Base-by-base conservation (phyloP, 2,113 vertebrate species). In the Cricetomys ansorgei region DNA sequence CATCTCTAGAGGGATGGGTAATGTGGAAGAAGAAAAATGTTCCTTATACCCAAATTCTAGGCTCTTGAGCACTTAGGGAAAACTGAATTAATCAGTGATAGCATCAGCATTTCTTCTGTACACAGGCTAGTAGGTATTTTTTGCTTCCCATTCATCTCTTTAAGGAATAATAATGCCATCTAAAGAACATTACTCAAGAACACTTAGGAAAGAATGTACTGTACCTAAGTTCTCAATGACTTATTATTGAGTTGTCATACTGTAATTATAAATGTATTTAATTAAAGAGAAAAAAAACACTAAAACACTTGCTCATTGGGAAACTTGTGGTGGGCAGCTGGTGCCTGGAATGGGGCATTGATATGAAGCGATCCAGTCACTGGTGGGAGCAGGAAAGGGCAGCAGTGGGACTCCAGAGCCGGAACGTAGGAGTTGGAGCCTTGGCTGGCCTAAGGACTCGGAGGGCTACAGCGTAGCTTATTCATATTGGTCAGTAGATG, bases 401-500 rank as follows among this genome's bases (percentile, higher is more conserved):
- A n/a, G n/a, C n/a, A n/a, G n/a, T n/a, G n/a, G n/a, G n/a, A n/a
- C n/a, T n/a, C n/a, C n/a, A n/a, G n/a, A n/a, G n/a, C n/a, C n/a
- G n/a, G n/a, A n/a, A n/a, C 31, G 31, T 4, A 45, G n/a, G 9
- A 40, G 77, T 25, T 34, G 25, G 4, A 37, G 27, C 29, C 5
- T 37, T 27, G 40, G 45, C 31, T 10, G n/a, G 17, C 27, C n/a
- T 45, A 15, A 79, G 40, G 6, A 29, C 65, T 29, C 16, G 48
- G 48, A n/a, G 53, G 92, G 34, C 67, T 7, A 29, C 6, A 7
- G 40, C 65, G 65, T 86, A 77, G 55, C 72, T 85, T 53, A 19
- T 85, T 88, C 67, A 89, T 21, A 13, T 21, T 15, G 10, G 96
- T 93, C 98, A 94, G 98, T 85, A 98, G 98, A 96, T 98, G 98